Conservation (phyloP, 2,888 invertebrate species). For the Habrosyne pyritoides region DNA sequence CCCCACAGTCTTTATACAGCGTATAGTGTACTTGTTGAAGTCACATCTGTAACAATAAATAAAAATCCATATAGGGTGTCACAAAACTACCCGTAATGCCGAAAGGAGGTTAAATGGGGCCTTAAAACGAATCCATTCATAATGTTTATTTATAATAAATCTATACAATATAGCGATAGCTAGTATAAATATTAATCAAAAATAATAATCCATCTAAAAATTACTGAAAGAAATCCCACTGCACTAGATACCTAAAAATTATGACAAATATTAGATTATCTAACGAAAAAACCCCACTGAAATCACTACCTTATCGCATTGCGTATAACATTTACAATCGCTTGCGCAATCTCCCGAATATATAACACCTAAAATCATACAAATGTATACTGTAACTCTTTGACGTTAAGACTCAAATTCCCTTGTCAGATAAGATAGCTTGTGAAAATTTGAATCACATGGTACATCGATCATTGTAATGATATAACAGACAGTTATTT, state of each 20-base stretch:
- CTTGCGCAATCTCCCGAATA: neutral
- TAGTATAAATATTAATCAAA: no score
- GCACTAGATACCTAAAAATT: neutral
- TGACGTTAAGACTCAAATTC: neutral
- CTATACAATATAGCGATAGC: no score
- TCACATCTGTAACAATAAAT: constrained; percentile 87
- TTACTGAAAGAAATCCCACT: neutral
- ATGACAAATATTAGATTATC: neutral
- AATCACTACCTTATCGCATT: neutral
- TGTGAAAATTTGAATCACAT: constrained; percentile 25
- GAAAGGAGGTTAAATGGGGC: no score
- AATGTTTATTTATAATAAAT: no score
- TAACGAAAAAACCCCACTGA: neutral
- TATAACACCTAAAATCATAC: neutral
- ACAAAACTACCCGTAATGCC: no score
- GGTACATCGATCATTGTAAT: constrained; percentile 26
- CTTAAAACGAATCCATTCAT: no score
- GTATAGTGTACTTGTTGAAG: constrained; percentile 93
- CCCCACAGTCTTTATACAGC: constrained; percentile 85
- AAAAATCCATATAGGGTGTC: neutral
- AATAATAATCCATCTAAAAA: no score
- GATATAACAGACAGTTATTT: constrained; percentile 27
- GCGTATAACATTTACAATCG: neutral
- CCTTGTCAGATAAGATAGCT: constrained; percentile 13
- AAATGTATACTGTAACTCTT: neutral